These are phyloP conservation scores for Hystrix brachyura DNA, from an alignment of 2,113 vertebrate species.

Conservation along the genomic window DNA sequence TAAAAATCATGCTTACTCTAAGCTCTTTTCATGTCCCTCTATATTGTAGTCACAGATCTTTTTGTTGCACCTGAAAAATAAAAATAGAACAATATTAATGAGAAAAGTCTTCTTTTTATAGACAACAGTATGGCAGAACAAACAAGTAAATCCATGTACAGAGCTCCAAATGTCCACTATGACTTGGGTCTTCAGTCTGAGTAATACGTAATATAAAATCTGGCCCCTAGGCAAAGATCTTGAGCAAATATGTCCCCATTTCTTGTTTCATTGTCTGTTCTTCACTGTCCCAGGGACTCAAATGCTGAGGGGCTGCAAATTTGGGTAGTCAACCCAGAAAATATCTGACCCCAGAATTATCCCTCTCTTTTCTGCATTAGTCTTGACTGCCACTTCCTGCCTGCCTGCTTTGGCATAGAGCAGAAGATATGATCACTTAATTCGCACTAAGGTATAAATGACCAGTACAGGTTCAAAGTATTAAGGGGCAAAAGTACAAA, in stretches of 20 bases:
- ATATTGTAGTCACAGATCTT: not conserved
- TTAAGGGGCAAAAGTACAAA: not conserved
- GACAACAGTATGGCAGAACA: not conserved
- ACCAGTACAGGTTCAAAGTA: not conserved
- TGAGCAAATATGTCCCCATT: not conserved
- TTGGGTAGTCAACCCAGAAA: not conserved
- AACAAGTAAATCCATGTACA: not conserved
- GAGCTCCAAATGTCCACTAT: not conserved
- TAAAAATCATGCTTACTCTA: constrained; percentile 1
- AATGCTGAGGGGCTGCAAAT: not conserved
- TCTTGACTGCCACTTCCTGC: not conserved
- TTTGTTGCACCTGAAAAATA: constrained; percentile 26
- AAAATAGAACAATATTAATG: constrained; percentile 16
- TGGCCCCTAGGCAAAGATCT: not conserved
- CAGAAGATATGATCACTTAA: not conserved
- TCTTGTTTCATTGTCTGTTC: not conserved
- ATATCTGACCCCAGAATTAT: not conserved
- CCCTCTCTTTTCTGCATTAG: not conserved
- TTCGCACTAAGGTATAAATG: not conserved
- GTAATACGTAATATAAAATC: not conserved
- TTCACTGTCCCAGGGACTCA: not conserved
- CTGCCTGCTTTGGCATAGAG: not conserved
- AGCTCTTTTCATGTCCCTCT: not conserved
- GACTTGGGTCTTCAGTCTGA: not conserved
- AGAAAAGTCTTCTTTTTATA: constrained; percentile 20